These are phyloP conservation scores for Manis javanica DNA, from an alignment of 2,797 vertebrate species.

Conservation along the genomic window DNA sequence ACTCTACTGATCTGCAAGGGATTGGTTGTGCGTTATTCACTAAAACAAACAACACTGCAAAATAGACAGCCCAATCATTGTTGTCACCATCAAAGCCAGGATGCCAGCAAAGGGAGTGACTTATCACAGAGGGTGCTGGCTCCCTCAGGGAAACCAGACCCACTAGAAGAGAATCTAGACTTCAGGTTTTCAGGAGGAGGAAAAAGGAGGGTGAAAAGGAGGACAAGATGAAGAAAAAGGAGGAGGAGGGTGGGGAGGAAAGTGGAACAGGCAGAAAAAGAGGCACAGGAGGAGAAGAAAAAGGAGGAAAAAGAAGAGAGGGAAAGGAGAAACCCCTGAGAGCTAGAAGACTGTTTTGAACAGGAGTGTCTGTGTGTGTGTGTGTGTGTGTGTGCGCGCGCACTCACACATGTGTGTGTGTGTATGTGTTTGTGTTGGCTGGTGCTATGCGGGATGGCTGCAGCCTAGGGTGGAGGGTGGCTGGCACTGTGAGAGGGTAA, in stretches of 20 bases:
- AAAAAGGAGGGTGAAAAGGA: background rate
- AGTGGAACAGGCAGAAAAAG: no score
- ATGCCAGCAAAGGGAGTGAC: background rate
- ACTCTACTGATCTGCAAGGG: background rate
- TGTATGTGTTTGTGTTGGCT: no score
- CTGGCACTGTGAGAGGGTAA: background rate
- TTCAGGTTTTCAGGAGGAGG: background rate
- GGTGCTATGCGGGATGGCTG: background rate
- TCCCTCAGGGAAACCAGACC: background rate
- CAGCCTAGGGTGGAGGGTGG: background rate
- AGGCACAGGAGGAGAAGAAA: background rate
- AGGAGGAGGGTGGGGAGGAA: background rate
- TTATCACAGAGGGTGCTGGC: background rate
- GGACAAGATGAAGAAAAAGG: background rate
- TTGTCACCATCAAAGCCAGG: background rate
- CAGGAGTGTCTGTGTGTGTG: background rate
- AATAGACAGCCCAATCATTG: background rate
- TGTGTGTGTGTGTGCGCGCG: background rate
- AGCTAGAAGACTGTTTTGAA: background rate
- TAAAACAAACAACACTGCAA: constrained; percentile 6
- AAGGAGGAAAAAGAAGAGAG: no score
- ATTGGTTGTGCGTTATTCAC: background rate
- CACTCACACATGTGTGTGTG: no score
- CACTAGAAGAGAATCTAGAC: background rate
- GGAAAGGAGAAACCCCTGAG: background rate